Percentiles rank a stretch among this genome's conserved stretches.
These are phyloP conservation scores for Sinosuthora webbiana DNA, from an alignment of 2,113 vertebrate genomes.

Conservation along the genomic window DNA sequence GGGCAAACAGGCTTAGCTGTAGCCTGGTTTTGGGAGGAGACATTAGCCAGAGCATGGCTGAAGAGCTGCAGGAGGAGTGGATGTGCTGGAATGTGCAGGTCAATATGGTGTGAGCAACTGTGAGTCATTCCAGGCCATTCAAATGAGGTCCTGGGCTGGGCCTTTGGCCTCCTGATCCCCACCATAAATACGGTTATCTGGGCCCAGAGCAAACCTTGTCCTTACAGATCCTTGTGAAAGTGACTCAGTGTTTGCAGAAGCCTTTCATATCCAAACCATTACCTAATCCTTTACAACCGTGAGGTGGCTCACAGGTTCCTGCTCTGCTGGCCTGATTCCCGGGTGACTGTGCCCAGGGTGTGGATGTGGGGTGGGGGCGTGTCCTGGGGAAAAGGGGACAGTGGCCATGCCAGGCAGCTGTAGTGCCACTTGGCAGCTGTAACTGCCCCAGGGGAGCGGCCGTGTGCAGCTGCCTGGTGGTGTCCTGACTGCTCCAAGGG, in stretches of 20 bases:
- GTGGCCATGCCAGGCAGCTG: not conserved
- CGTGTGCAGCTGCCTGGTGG: rapidly evolving
- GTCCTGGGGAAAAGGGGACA: not conserved
- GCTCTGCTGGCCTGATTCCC: not conserved
- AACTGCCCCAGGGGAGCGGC: rapidly evolving
- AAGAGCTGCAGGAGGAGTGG: not conserved
- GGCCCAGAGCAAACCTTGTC: not conserved
- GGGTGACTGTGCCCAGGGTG: not conserved
- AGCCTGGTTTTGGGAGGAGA: not conserved
- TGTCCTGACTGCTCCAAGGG: not conserved
- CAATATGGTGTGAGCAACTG: not conserved
- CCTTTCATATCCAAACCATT: not conserved
- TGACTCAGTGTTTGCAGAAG: conserved; percentile 35
- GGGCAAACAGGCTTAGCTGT: not conserved
- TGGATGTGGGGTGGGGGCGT: not conserved
- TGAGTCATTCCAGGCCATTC: not conserved
- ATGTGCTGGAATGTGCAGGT: not conserved
- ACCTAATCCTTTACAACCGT: not conserved
- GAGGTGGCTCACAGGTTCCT: not conserved
- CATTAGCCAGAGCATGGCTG: not conserved
- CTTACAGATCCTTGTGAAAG: not conserved
- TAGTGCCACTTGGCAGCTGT: not conserved
- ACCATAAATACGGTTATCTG: not conserved
- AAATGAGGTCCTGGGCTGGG: not conserved
- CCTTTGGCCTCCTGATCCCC: not conserved